Conservation (phyloP, 2,888 invertebrate genomes). For the Dione juno region DNA sequence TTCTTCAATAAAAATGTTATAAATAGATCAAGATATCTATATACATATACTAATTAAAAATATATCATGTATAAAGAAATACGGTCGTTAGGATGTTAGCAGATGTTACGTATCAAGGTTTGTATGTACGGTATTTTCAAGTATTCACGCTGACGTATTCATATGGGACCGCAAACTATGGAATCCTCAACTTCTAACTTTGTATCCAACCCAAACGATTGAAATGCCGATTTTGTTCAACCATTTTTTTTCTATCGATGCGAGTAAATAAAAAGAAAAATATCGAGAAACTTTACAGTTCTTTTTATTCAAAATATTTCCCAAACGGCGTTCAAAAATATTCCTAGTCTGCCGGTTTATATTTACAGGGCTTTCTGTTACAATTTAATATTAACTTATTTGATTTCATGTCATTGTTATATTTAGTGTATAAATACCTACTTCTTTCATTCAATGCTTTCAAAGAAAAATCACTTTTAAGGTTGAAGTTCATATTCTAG, state of each 20-base stretch:
- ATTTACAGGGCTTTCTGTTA: not conserved
- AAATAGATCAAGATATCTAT: not conserved
- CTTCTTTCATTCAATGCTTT: not conserved
- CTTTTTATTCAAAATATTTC: slow-evolving; percentile 8
- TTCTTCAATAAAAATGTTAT: not conserved
- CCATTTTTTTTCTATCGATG: slow-evolving; percentile 12
- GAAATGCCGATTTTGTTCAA: slow-evolving; percentile 11
- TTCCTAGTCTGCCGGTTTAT: not conserved
- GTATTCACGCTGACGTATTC: not conserved
- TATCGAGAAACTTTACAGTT: not conserved
- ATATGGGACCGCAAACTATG: slow-evolving; percentile 12
- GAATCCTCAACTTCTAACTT: slow-evolving; percentile 15
- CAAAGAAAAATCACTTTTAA: not conserved
- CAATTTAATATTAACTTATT: not conserved
- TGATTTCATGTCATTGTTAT: not conserved
- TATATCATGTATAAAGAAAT: not conserved
- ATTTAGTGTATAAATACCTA: not conserved
- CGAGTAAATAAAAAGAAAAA: slow-evolving; percentile 1
- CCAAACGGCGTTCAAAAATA: not conserved
- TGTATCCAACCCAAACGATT: slow-evolving; percentile 7
- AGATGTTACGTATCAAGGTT: not conserved
- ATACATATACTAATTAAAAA: not conserved
- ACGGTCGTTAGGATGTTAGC: not conserved
- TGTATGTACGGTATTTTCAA: not conserved
- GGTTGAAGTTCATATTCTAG: not conserved